These are phyloP conservation scores for Catharus fuscescens DNA, from an alignment of 2,113 vertebrate species.

Conservation along the genomic window DNA sequence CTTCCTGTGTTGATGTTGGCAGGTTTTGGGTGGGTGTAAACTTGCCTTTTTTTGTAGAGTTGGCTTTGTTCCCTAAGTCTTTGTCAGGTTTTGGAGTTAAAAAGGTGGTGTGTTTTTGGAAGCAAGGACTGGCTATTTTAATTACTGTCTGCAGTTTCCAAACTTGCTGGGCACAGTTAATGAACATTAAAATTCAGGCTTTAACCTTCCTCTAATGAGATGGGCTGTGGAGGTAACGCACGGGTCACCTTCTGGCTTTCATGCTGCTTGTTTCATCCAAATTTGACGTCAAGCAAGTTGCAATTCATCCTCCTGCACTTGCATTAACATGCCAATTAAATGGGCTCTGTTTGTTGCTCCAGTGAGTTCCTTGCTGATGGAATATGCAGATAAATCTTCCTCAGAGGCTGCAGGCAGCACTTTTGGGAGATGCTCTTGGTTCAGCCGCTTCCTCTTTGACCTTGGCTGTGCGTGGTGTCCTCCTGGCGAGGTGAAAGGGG, in stretches of 20 bases:
- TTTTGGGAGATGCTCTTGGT: not conserved
- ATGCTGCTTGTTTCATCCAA: not conserved
- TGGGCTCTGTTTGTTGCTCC: not conserved
- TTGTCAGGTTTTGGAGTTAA: not conserved
- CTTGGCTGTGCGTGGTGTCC: rapidly evolving
- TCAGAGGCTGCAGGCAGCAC: not conserved
- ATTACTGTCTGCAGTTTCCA: not conserved
- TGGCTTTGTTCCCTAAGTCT: not conserved
- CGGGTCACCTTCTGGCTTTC: not conserved
- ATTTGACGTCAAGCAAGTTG: not conserved
- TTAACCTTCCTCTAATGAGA: not conserved
- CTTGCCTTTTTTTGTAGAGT: not conserved
- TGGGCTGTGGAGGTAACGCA: not conserved
- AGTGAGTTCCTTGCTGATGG: not conserved
- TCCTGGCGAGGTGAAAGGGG: not conserved
- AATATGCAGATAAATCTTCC: not conserved
- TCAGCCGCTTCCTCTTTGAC: not conserved
- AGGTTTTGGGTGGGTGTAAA: constrained; percentile 19
- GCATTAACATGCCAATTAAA: not conserved
- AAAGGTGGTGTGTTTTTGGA: not conserved
- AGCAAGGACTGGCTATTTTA: not conserved
- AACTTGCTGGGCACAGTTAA: not conserved
- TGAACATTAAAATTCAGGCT: not conserved
- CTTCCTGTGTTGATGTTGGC: constrained; percentile 45
- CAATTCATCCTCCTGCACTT: not conserved